Base-by-base conservation (phyloP, 2,797 vertebrate genomes). In the Enteromius anoplus region DNA sequence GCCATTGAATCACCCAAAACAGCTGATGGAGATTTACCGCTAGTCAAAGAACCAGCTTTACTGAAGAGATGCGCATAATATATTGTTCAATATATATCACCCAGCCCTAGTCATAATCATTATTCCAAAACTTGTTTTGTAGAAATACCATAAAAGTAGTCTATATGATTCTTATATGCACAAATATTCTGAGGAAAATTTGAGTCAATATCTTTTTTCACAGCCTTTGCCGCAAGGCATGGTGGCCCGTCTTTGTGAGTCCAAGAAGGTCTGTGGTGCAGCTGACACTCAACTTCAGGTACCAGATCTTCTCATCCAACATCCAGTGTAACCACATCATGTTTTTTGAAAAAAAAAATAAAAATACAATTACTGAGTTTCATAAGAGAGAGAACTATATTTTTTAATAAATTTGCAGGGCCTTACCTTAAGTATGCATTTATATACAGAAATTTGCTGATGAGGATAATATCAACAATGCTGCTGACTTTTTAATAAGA, bases 221-320 rank as follows among this genome's bases (percentile, higher is more conserved):
- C 89, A 99, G 98, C 92, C 94, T 1, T 91, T 99, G 64, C 96
- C 97, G 0, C 93, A 96, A 91, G 95, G 89, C 84, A 98, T 99
- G 98, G 97, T 99, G 86, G 94, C 96, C 81, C 97, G 97, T 23
- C 94, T 99, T 6, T 97, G 96, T 82, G 97, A 99, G 86, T 99
- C 98, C 6, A 99, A 99, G 92, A 99, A 98, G 86, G 93, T 99
- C 64, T 98, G 97, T 47, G 97, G 97, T 21, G 97, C 98, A 2
- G 97, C 97, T 19, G 98, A 99, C 89, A 97, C 96, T 88, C 98
- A 99, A 84, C 96, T 99, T 68, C 98, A 99, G 97, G 98, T 99
- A 88, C 4, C 47, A 42, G 9, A 37, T 75, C 11, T 42, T 64
- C 10, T 58, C 14, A 42, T 23, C 21, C 1, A 15, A 17, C 6